Evolutionary conservation across 2,888 invertebrate species (phyloP), one percentile per base, ranked within the genome.

Genomic region (Metallyticus violacea): DNA sequence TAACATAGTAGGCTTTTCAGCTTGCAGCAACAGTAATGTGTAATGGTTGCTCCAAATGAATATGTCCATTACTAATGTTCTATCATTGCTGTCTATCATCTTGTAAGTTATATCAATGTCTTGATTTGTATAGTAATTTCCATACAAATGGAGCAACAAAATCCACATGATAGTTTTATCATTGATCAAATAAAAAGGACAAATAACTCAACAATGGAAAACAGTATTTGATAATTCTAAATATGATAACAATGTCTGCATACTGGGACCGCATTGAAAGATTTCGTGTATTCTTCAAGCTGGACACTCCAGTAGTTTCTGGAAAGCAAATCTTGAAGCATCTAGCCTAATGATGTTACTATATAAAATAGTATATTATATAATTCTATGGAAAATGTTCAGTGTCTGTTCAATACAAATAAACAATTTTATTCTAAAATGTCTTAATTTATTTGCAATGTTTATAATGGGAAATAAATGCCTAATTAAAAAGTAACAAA

Each of bases 321-420:
- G 81, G 81, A 30, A 40, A 81, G 40, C 81, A n/a, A 40, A 81
- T 9, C 81, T 30, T 28, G 28, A 40, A 40, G 81, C 81, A 27
- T 81, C 29, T 81, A 30, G 81, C 81, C 81, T 28, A 81, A 81
- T 25, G 29, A 81, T 30, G 81, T 81, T 81, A 81, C 40, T 81
- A 80, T 80, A 80, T 15, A 40, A 30, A 81, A 81, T 81, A 81
- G 81, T 81, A 81, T 81, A 81, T 81, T 81, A 81, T 28, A 81
- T 40, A 81, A 26, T 81, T 81, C 30, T 81, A 81, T 81, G 81
- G 85, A 29, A 85, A 30, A 77, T 85, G 85, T 85, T 85, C 85
- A 85, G 29, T 85, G 85, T 85, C 85, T 85, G 85, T 85, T 85
- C 85, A 85, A 79, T 85, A 85, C 85, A 78, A 85, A 85, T 85